Evolutionary conservation across 2,888 invertebrate genomes (phyloP), one percentile per base, ranked within the genome.

Genomic region (Ophraella communa): DNA sequence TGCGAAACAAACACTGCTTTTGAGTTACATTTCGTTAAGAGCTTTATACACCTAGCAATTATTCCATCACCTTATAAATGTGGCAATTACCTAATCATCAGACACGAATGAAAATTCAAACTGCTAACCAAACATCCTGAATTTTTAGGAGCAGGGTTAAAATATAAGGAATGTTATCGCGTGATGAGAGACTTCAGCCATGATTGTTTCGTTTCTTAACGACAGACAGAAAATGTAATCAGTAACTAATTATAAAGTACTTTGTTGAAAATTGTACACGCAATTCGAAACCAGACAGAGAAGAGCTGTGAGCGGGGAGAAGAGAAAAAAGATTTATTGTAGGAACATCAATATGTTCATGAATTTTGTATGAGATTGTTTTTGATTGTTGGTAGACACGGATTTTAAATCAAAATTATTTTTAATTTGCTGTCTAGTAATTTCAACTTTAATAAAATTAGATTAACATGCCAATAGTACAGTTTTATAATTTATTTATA

Each of bases 181-280:
- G 65, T 65, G 65, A 45, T 61, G 35, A 14, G 56, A 56, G 52
- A 42, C 56, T 65, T 56, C 33, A 55, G 33, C 56, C 65, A 52
- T 42, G 61, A 65, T 65, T 65, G 56, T 65, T 65, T 65, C 65
- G 65, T 65, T 65, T 30, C 61, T 60, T 61, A 51, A 65, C 33
- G 65, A 65, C 56, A 65, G 65, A 65, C 65, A 56, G 60, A 65
- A 65, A 61, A 61, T 57, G 61, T 65, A 65, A 65, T 65, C 65
- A 57, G 56, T 56, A 61, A 52, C 65, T 61, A 65, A 65, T 65
- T 65, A 65, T 65, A 61, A 65, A 65, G 51, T 65, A 60, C 56
- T 65, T 56, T 65, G 65, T 65, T 61, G 53, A 65, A 65, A 61
- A 61, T 65, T 51, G 24, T 56, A 44, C 65, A 65, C 60, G 65